Percentiles rank a stretch among this genome's conserved stretches.
Conservation (phyloP, 2,888 invertebrate species). For the Cordilura impudica region DNA sequence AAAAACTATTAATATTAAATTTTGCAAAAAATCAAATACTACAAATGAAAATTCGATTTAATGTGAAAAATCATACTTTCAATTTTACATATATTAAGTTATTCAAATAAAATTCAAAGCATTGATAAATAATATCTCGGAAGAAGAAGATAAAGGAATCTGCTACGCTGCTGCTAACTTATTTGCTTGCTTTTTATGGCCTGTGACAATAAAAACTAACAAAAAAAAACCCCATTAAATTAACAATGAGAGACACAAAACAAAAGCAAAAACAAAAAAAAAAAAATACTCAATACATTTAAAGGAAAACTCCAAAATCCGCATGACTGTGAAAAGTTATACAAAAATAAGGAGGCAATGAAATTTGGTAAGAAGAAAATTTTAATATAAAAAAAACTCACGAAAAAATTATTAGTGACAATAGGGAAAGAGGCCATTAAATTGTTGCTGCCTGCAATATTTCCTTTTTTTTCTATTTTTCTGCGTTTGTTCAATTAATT, state of each 20-base stretch:
- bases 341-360: background rate
- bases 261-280: background rate
- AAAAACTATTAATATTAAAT: too few species aligned
- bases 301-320: background rate
- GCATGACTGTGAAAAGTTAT: constrained; percentile 15
- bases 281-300: constrained; percentile 3
- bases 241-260: constrained; percentile 7
- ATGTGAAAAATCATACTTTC: too few species aligned
- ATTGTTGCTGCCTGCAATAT: background rate
- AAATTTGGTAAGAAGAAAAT: background rate
- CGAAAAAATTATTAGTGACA: constrained; percentile 15
- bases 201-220: constrained; percentile 43
- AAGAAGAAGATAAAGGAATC: constrained; percentile 10
- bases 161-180: constrained; percentile 43
- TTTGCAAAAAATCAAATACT: too few species aligned
- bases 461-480: constrained; percentile 4
- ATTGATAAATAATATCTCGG: constrained; percentile 40
- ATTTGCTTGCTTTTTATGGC: constrained; percentile 39
- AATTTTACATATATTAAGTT: too few species aligned
- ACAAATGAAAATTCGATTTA: too few species aligned
- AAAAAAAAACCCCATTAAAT: constrained; percentile 30
- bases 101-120: constrained; percentile 36
- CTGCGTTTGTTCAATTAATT: constrained; percentile 31
- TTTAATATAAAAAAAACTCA: background rate
- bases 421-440: constrained; percentile 14